phyloP scores from a whole-genome alignment of 2,113 vertebrate genomes.

The Axis porcinus region DNA sequence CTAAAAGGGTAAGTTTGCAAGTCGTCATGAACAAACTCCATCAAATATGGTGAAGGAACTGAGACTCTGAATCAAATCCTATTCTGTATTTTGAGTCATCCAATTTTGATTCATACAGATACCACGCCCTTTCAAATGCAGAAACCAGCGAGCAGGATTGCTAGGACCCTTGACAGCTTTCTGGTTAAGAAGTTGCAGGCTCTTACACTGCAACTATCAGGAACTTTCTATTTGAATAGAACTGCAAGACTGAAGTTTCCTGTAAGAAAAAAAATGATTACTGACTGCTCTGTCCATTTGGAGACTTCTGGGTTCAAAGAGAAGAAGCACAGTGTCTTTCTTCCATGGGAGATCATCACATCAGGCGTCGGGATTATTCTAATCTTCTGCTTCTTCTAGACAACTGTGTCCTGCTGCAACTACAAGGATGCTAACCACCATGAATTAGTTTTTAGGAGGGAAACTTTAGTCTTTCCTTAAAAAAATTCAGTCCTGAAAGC shows the following conservation, averaged over 20 bases:
- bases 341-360: not conserved
- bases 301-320: slow-evolving; percentile 52
- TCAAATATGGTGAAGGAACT: slow-evolving; percentile 36
- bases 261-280: slow-evolving; percentile 50
- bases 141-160: slow-evolving; percentile 53
- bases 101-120: slow-evolving; percentile 40
- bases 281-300: slow-evolving; percentile 43
- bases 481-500: not conserved
- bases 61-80: slow-evolving; percentile 37
- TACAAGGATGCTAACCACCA: not conserved
- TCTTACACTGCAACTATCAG: slow-evolving; percentile 45
- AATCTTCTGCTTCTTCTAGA: not conserved
- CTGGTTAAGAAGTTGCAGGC: slow-evolving; percentile 55
- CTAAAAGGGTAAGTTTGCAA: slow-evolving; percentile 13
- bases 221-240: slow-evolving; percentile 62
- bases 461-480: not conserved
- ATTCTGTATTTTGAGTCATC: slow-evolving; percentile 46
- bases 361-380: not conserved
- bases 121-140: slow-evolving; percentile 33
- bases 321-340: slow-evolving; percentile 39
- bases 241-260: slow-evolving; percentile 57
- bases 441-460: not conserved
- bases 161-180: slow-evolving; percentile 58
- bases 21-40: slow-evolving; percentile 31
- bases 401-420: not conserved